Evolutionary conservation across 1,140 invertebrate species (phyloP), one percentile per base, ranked within the genome.

Genomic region (Magallana gigas): DNA sequence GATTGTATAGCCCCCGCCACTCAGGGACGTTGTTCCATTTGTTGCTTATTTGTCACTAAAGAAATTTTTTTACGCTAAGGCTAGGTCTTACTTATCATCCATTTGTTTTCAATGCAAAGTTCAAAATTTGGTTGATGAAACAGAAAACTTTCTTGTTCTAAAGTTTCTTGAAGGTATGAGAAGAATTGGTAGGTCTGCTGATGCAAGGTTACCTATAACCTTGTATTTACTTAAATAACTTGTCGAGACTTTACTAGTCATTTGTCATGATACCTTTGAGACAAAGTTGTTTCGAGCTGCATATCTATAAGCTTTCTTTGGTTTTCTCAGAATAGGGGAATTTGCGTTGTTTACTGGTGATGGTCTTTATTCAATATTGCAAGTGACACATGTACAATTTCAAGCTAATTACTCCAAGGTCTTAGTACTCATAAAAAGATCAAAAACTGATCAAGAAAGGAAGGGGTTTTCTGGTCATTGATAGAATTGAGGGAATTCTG

Each of bases 121-220:
- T 16, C 29, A n/a, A 5, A 82, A 82, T 16, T 18, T n/a, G n/a
- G 11, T 57, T 62, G 85, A 86, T 81, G 23, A 48, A 57, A 58
- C 85, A 57, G 18, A 82, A 36, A 48, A 48, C 29, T 86, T 86
- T 60, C 57, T 86, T 16, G 85, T 82, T 1, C 4, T 57, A 9
- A 83, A 86, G 59, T 23, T 86, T 59, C 29, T 86, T 16, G 9
- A 60, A 60, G 85, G 85, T 36, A 60, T 86, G 59, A 86, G 58
- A 82, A 58, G 76, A 14, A 23, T 83, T 8, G 29, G 59, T 8
- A 82, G 59, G 57, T 59, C 76, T 48, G n/a, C 18, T 56, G 85
- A 86, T 62, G 29, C n/a, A 64, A 82, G 85, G 58, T 8, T 86
- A 48, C 57, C 85, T 59, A 83, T 86, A 29, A 86, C 85, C 16